Conservation (phyloP, 2,888 invertebrate species). For the Sphaerophoria taeniata region DNA sequence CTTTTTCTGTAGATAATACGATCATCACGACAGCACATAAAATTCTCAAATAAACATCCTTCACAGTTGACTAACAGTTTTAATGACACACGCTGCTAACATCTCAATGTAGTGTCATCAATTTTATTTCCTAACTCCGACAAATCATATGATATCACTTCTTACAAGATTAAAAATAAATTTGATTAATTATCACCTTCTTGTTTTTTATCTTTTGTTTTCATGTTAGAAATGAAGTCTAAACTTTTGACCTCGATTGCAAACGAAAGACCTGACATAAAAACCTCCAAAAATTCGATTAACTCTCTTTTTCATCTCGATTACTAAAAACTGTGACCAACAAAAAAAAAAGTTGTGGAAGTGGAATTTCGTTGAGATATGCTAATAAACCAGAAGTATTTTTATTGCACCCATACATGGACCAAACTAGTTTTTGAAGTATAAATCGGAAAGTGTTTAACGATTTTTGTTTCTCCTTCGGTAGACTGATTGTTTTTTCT, state of each 20-base stretch:
- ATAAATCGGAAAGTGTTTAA: constrained; percentile 59
- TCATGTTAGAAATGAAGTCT: background rate
- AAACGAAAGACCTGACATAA: constrained; percentile 56
- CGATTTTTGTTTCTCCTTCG: constrained; percentile 43
- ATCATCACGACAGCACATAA: too few species aligned
- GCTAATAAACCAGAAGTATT: constrained; percentile 59
- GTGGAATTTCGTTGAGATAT: constrained; percentile 33
- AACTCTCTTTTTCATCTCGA: constrained; percentile 28
- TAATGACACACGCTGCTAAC: background rate
- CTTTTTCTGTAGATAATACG: too few species aligned
- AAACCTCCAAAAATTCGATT: constrained; percentile 51
- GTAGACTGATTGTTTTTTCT: constrained; percentile 45
- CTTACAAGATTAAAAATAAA: background rate
- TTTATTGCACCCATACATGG: constrained; percentile 29
- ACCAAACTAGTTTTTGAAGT: constrained; percentile 31
- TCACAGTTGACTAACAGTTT: constrained; percentile 18
- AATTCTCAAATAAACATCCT: background rate
- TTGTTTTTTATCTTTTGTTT: background rate
- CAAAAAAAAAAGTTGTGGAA: background rate
- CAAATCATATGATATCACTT: constrained; percentile 18
- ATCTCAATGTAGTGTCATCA: constrained; percentile 4
- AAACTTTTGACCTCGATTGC: constrained; percentile 22
- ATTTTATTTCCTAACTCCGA: background rate
- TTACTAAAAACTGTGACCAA: constrained; percentile 2
- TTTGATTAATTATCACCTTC: constrained; percentile 6